Base-by-base conservation (phyloP, 2,888 invertebrate genomes). In the Aspidiotus rigidus region DNA sequence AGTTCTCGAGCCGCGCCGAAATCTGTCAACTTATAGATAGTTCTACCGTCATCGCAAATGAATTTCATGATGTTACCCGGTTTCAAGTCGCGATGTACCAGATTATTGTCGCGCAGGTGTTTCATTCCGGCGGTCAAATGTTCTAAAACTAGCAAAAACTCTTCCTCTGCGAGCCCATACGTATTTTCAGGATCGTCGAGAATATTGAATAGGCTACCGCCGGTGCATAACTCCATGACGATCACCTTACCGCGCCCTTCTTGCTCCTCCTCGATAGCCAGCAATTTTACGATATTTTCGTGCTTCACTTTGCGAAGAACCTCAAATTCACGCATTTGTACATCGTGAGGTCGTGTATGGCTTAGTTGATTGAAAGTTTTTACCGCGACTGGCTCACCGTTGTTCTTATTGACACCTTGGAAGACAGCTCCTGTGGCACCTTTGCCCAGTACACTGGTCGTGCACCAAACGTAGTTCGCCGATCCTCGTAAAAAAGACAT, bases 41-140 rank as follows among this genome's bases (percentile, higher is more conserved):
- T 90, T 56, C 86, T 86, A 0, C 93, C 95, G 81, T 96, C 94
- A 75, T 93, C 92, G 60, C 89, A 87, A 59, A 94, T 90, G 76
- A 90, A 96, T 78, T 94, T 93, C 91, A 97, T 93, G 28, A 97
- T 97, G 76, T 97, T 97, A 9, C 95, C 96, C 0, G 97, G 96
- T 76, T 97, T 97, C 40, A 97, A 82, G 78, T 97, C 96, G 72
- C 97, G 83, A 78, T 97, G 97, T 0, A 96, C 93, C 28, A 97
- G 81, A 77, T 90, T 93, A 76, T 93, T 92, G 75, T 96, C 94
- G 2, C 95, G 83, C 72, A 97, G 81, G 80, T 96, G 94, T 76
- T 94, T 93, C 92, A 96, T 93, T 9, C 96, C 96, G 13, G 91
- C 92, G 28, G 93, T 91, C 60, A 95, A 81, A 78, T 96, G 94